Percentiles rank a stretch among this genome's conserved stretches.
Evolutionary conservation across 2,113 vertebrate genomes (phyloP).

Genomic region (Platysternon megacephalum): DNA sequence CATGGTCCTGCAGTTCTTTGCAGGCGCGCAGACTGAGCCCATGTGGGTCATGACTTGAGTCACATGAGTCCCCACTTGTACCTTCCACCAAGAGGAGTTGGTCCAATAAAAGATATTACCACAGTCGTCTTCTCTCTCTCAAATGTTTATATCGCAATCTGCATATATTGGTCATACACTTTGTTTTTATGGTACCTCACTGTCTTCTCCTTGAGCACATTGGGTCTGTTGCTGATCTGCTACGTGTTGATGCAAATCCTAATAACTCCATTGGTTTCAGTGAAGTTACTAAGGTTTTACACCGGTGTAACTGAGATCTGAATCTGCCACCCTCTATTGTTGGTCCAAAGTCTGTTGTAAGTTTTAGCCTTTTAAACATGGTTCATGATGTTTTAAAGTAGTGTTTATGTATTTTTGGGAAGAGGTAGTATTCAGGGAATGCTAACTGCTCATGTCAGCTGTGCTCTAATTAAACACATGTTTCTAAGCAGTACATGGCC

Average conservation of each 20-base stretch:
- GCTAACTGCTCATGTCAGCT: background rate
- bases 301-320: background rate
- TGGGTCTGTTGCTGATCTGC: no score
- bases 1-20: background rate
- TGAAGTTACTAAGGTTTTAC: no score
- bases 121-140: no score
- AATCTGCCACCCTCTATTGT: background rate
- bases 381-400: background rate
- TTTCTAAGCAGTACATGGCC: slow-evolving; percentile 27
- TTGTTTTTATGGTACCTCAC: no score
- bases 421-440: background rate
- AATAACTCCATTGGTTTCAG: no score
- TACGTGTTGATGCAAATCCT: no score
- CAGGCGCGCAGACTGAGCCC: background rate
- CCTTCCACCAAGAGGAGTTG: background rate
- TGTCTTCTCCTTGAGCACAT: no score
- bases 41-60: background rate
- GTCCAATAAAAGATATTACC: background rate
- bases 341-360: background rate
- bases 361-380: background rate
- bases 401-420: background rate
- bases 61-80: background rate
- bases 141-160: no score
- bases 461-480: slow-evolving; percentile 54
- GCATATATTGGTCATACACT: no score